Conservation (phyloP, 2,113 vertebrate genomes). For the Poeciliopsis retropinna region DNA sequence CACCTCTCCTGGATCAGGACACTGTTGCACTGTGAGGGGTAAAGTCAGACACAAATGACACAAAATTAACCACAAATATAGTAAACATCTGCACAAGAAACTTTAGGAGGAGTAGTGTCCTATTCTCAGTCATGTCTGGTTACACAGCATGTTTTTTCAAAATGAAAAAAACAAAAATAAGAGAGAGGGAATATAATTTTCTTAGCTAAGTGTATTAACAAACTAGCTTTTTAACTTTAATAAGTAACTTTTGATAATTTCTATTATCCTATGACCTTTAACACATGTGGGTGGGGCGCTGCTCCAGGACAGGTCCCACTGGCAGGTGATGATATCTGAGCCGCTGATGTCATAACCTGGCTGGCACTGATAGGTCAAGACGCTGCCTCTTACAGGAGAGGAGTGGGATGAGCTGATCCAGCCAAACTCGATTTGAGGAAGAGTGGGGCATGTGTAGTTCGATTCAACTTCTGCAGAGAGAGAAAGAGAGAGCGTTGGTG, state of each 20-base stretch:
- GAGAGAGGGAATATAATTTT: neutral
- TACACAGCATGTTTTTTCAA: neutral
- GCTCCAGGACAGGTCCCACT: constrained; percentile 95
- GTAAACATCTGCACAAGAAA: too few relatives aligned
- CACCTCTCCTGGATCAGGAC: constrained; percentile 89
- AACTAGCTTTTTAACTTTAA: neutral
- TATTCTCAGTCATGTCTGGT: neutral
- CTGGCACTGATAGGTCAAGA: constrained; percentile 92
- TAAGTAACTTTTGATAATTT: neutral
- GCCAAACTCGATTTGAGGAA: constrained; percentile 87
- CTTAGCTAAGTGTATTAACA: neutral
- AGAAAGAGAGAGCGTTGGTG: constrained; percentile 5
- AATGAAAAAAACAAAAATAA: neutral
- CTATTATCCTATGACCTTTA: constrained; percentile 80
- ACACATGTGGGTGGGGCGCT: constrained; percentile 89
- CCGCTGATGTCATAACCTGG: constrained; percentile 92
- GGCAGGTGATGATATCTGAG: constrained; percentile 93
- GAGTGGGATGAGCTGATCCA: constrained; percentile 91
- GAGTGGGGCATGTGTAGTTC: constrained; percentile 90
- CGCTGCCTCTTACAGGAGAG: constrained; percentile 88
- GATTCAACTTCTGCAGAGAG: constrained; percentile 86
- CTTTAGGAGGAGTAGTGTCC: neutral
- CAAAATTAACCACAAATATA: neutral
- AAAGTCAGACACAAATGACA: neutral
- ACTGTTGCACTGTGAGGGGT: constrained; percentile 83